Percentiles rank a stretch among this genome's conserved stretches.
phyloP scores from a whole-genome alignment of 2,888 invertebrate genomes.

The Plebejus anna region DNA sequence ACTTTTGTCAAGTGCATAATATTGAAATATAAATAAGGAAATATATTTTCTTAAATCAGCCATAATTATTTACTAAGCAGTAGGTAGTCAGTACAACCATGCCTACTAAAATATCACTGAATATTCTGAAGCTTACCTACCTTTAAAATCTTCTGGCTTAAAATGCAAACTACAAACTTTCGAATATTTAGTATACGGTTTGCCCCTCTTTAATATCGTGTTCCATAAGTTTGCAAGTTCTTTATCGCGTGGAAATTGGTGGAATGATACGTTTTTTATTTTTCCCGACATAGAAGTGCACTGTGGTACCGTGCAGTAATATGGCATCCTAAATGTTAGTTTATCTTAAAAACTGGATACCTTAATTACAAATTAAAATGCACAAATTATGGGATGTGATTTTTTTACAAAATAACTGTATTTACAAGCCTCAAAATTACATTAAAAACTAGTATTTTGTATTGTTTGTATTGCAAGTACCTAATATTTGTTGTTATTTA shows the following conservation, averaged over 20 bases:
- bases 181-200: constrained; percentile 74
- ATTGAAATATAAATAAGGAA: neutral
- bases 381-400: neutral
- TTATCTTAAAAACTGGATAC: constrained; percentile 8
- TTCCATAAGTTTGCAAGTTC: constrained; percentile 70
- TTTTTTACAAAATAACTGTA: neutral
- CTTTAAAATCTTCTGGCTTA: constrained; percentile 70
- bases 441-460: neutral
- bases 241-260: constrained; percentile 70
- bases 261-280: constrained; percentile 73
- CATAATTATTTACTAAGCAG: neutral
- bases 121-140: constrained; percentile 55
- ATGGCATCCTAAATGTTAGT: constrained; percentile 64
- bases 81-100: neutral
- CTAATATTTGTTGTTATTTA: neutral
- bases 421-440: neutral
- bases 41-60: neutral
- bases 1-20: neutral
- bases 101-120: neutral
- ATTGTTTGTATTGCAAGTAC: neutral
- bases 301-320: constrained; percentile 74
- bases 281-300: constrained; percentile 77
- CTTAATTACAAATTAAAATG: neutral
- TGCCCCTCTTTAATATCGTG: constrained; percentile 67
- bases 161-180: constrained; percentile 76